phyloP scores from a whole-genome alignment of 1,140 invertebrate genomes.

The Neelides sp. region DNA sequence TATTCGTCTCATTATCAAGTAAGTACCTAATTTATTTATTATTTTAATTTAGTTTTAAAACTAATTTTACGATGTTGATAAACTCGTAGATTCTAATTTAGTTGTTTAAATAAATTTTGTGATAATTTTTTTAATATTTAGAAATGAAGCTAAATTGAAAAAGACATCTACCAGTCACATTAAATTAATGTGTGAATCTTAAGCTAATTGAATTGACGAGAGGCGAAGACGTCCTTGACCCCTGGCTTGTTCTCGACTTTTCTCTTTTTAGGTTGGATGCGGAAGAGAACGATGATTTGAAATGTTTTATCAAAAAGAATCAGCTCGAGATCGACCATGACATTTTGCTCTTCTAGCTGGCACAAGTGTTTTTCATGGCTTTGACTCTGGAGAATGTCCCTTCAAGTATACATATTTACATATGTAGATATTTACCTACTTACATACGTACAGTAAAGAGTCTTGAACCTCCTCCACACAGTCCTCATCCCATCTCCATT shows the following conservation, averaged over 20 bases:
- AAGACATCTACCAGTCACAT: too few species aligned
- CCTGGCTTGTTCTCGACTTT: slow-evolving; percentile 97
- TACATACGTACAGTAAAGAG: background rate
- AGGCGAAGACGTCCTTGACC: slow-evolving; percentile 95
- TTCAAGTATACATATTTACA: slow-evolving; percentile 59
- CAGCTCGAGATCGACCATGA: slow-evolving; percentile 93
- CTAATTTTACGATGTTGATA: too few species aligned
- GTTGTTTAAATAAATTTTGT: too few species aligned
- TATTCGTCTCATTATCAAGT: too few species aligned
- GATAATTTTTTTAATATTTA: too few species aligned
- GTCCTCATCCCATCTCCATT: too few species aligned
- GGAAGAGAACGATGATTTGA: slow-evolving; percentile 45
- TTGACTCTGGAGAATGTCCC: slow-evolving; percentile 76
- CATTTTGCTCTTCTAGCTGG: slow-evolving; percentile 99
- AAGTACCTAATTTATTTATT: too few species aligned
- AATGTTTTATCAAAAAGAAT: slow-evolving; percentile 82
- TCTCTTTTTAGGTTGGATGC: slow-evolving; percentile 96
- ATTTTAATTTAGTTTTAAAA: too few species aligned
- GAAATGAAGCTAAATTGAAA: too few species aligned
- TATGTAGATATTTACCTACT: background rate
- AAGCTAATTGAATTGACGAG: slow-evolving; percentile 58
- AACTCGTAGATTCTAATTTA: too few species aligned
- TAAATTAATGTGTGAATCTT: too few species aligned
- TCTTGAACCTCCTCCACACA: too few species aligned
- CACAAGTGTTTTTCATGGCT: slow-evolving; percentile 95